Percentiles rank a stretch among this genome's conserved stretches.
Conservation (phyloP, 2,888 invertebrate genomes). For the Dolichomitus sp. region DNA sequence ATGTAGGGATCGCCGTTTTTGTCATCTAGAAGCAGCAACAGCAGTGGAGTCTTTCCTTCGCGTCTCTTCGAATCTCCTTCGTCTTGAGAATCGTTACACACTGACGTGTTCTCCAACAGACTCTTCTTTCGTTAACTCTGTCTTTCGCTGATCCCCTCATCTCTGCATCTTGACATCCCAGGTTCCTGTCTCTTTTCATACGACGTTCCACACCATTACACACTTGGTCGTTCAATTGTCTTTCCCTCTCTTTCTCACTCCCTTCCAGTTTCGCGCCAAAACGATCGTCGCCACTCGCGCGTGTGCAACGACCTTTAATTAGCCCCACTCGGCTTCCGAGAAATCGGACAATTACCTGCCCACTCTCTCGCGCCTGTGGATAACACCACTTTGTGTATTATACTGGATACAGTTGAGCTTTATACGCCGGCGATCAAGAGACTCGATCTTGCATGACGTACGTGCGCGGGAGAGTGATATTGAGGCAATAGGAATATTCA, state of each 20-base stretch:
- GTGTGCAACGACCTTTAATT: constrained; percentile 65
- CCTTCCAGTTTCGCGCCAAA: constrained; percentile 25
- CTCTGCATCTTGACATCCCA: constrained; percentile 44
- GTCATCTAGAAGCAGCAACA: constrained; percentile 74
- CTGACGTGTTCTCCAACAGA: constrained; percentile 14
- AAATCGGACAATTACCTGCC: constrained; percentile 67
- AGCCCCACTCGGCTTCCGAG: constrained; percentile 62
- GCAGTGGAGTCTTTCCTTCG: constrained; percentile 45
- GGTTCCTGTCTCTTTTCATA: neutral
- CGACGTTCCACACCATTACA: neutral
- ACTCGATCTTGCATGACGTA: constrained; percentile 63
- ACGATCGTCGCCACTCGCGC: constrained; percentile 41
- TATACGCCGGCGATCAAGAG: constrained; percentile 42
- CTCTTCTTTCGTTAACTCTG: constrained; percentile 48
- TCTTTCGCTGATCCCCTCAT: constrained; percentile 56
- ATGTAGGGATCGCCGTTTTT: constrained; percentile 85
- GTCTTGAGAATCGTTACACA: constrained; percentile 40
- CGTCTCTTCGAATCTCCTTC: constrained; percentile 50
- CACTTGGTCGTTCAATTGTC: constrained; percentile 6
- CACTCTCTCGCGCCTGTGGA: constrained; percentile 46
- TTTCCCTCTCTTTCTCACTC: constrained; percentile 23
- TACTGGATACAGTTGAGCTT: neutral
- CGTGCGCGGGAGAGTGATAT: constrained; percentile 45
- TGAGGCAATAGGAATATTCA: constrained; percentile 7
- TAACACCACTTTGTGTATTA: constrained; percentile 39